Conservation (phyloP, 2,113 vertebrate species). For the Hyperopisus bebe region DNA sequence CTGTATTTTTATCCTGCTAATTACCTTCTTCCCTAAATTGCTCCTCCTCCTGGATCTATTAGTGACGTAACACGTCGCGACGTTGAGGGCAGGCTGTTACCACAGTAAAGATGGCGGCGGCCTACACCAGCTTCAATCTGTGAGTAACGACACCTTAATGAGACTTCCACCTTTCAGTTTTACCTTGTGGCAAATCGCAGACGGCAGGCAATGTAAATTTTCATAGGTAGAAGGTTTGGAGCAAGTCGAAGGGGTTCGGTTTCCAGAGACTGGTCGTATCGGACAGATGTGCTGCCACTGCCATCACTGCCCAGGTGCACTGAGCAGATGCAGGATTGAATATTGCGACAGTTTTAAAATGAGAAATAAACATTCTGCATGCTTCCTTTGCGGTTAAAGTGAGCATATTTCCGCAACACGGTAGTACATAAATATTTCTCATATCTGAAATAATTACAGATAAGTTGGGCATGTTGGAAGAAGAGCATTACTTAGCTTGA, state of each 20-base stretch:
- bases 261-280: background rate
- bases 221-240: background rate
- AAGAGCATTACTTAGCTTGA: background rate
- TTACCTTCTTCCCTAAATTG: background rate
- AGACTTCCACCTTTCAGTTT: background rate
- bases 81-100: background rate
- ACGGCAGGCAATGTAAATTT: background rate
- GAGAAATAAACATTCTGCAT: background rate
- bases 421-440: background rate
- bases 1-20: background rate
- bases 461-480: background rate
- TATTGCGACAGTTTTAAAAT: background rate
- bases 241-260: background rate
- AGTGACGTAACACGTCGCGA: background rate
- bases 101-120: constrained; percentile 1
- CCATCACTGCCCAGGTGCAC: background rate
- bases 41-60: background rate
- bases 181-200: background rate
- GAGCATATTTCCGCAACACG: background rate
- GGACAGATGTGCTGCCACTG: background rate
- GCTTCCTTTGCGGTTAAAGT: background rate
- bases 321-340: background rate
- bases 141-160: background rate
- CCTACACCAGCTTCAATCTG: constrained; percentile 7
- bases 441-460: background rate